Evolutionary conservation across 2,797 vertebrate genomes (phyloP), one percentile per base, ranked within the genome.

Genomic region (Phylloscopus collybita): DNA sequence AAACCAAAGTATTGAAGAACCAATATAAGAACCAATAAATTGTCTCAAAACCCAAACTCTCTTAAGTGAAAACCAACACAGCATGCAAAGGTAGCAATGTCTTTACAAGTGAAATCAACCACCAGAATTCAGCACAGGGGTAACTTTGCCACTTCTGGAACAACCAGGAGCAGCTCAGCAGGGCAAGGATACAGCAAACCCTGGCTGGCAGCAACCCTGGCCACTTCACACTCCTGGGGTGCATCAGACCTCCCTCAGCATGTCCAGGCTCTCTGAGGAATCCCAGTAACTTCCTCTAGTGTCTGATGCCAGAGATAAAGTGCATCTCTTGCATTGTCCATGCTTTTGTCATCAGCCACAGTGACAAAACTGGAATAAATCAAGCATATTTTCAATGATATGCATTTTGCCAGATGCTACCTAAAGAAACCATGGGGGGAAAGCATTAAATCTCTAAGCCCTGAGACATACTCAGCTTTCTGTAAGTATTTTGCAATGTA

Each of bases 231-330:
- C 15, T n/a, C 22, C 27, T 13, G 18, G 67, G 38, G 64, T 6
- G 11, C 30, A 4, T 34, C 1, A 29, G 17, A 34, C 5, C 36
- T 30, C 6, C 18, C 45, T 8, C 0, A 13, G 50, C 26, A 62
- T 0, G 0, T 21, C 32, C 1, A 2, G 47, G 25, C 62, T 79
- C 36, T 12, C 7, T 1, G 1, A 27, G 11, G 27, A 87, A 64
- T 32, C 25, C 54, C 62, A 51, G n/a, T 3, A 69, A 81, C 59
- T 61, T 25, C 21, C 73, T 61, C 16, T 3, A 3, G n/a, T 25
- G 14, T 22, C 51, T 22, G 59, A 86, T 75, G 9, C 2, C 60
- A 53, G 79, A 86, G 73, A 56, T 18, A 83, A 66, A 0, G 1
- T 4, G 7, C 2, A 1, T 6, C 16, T 21, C 57, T 72, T 6